Base-by-base conservation (phyloP, 2,888 invertebrate species). In the Melanophora roralis region DNA sequence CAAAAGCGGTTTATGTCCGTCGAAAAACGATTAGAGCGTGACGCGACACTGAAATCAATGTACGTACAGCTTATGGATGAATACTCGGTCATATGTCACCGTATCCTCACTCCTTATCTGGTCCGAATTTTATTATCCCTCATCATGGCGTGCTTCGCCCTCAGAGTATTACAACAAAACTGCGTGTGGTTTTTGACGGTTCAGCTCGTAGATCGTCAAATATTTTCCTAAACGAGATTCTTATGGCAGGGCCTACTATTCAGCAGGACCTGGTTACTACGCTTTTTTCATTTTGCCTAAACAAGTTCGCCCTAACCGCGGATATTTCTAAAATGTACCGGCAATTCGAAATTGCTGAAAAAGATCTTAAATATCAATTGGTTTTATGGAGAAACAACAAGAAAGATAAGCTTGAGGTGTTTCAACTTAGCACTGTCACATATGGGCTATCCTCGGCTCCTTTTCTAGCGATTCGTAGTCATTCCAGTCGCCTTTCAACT, bases 281-380 rank as follows among this genome's bases (percentile, higher is more conserved):
- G n/a, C n/a, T n/a, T n/a, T n/a, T 64, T 64, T 64, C 23, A 1
- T 83, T 83, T 55, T 75, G 65, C 6, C 2, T 82, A 6, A 43
- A 64, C 57, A 72, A 69, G 14, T 81, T 68, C 23, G 77, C 65
- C 2, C n/a, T 79, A 11, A 77, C 78, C n/a, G 82, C 79, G 1
- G 82, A 79, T 36, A 79, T 82, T 3, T 60, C 64, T 2, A 81
- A 83, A 53, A 82, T 81, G 82, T 82, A 82, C 47, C 47, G 82
- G 11, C 82, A 82, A 23, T 65, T 82, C 36, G 21, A 72, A 11
- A 40, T 82, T 5, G 53, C 76, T 53, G 49, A 49, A 19, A 38
- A 36, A 1, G 78, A 82, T 59, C 78, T 76, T 4, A 64, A 57
- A 21, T 83, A 45, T 36, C 81, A 81, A 43, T 51, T 82, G 1